phyloP scores from a whole-genome alignment of 2,888 invertebrate genomes.

The Nemotelus pantherinus region DNA sequence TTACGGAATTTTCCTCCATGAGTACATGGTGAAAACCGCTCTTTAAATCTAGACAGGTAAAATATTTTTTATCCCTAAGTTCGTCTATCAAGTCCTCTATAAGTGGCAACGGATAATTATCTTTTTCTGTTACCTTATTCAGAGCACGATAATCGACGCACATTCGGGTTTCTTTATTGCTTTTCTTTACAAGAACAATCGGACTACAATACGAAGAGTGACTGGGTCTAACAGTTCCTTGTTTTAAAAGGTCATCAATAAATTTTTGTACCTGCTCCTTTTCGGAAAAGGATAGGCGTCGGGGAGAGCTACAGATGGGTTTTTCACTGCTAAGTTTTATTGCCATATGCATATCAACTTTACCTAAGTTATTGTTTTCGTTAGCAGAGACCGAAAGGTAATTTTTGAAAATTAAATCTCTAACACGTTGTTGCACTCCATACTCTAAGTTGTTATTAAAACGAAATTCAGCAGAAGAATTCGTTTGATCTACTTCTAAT shows the following conservation, averaged over 20 bases:
- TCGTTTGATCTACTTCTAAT: no score
- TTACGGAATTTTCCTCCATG: neutral
- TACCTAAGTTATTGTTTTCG: neutral
- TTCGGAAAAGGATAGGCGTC: no score
- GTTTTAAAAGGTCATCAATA: neutral
- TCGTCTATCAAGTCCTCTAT: neutral
- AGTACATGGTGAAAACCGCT: neutral
- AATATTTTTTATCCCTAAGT: neutral
- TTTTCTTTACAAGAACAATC: neutral
- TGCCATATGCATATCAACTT: neutral
- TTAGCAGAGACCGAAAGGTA: no score
- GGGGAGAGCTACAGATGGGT: neutral
- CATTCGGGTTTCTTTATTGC: neutral
- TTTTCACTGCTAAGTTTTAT: neutral
- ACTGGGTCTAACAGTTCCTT: neutral
- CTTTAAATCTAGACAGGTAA: neutral
- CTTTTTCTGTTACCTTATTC: neutral
- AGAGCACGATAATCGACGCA: no score
- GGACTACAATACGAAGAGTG: conserved; percentile 2
- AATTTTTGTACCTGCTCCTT: neutral
- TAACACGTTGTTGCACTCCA: no score
- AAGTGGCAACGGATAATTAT: conserved; percentile 4
- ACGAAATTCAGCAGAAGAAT: no score
- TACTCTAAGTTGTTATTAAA: no score
- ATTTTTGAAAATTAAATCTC: no score